Evolutionary conservation across 2,797 vertebrate genomes (phyloP), one percentile per base, ranked within the genome.

Genomic region (Gallirallus australis): DNA sequence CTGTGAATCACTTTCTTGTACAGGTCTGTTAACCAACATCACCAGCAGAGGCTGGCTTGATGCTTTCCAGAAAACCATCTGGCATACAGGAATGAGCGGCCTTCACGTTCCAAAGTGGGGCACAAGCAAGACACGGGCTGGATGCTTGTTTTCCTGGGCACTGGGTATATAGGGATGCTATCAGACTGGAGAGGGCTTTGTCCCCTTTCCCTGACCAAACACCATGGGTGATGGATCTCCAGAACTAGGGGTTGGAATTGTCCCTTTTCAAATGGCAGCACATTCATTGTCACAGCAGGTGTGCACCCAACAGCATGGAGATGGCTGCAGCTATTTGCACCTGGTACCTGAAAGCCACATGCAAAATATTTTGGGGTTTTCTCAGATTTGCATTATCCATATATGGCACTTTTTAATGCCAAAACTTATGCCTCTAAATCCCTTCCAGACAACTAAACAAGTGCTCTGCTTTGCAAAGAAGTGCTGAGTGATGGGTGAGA

Each of bases 1-100:
- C 70, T 91, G 73, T 95, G 96, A 97, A 96, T 90, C 59, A 70
- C 80, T 91, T 96, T 53, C 96, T 93, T 48, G 69, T 90, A 83
- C 92, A 93, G 77, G 89, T 96, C 89, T 82, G 65, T 53, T 84
- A 78, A 86, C 76, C 73, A 82, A 94, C 15, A 70, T 28, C 72
- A 69, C 45, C 37, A 63, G 71, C 0, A 0, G 39, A 48, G 68
- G 39, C 35, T 85, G 78, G 28, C 61, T 80, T 5, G 54, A 42
- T 71, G 81, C 68, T 85, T 82, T 39, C 76, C 84, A 82, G 27
- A 68, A 45, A 65, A 78, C 35, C 42, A 85, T 54, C 71, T 57
- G 54, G 75, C 64, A 85, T 16, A 9, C 9, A 2, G 1, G 17
- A 72, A 64, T 4, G 6, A 25, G 24, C 24, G 61, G 54, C 53